Percentiles rank a stretch among this genome's conserved stretches.
These are phyloP conservation scores for Gobio occitaniae DNA, from an alignment of 2,797 vertebrate genomes.

Conservation along the genomic window DNA sequence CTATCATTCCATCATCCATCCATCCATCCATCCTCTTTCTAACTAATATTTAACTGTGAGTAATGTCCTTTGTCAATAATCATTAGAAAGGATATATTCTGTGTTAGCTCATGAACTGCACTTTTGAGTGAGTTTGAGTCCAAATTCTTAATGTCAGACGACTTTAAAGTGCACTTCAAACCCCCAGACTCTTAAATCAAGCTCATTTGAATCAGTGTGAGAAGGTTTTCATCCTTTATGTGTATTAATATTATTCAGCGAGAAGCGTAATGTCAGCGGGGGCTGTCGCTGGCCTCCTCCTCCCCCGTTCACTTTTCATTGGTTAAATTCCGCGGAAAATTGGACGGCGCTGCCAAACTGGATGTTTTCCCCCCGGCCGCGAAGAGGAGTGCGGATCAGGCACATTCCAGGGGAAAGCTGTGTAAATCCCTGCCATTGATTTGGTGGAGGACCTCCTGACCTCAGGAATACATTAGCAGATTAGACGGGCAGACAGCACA, in stretches of 20 bases:
- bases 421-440: constrained; percentile 84
- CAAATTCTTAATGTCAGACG: not conserved
- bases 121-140: not conserved
- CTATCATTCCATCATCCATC: not conserved
- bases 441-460: constrained; percentile 80
- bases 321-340: constrained; percentile 78
- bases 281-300: constrained; percentile 56
- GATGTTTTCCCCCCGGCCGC: constrained; percentile 68
- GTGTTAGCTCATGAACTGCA: not conserved
- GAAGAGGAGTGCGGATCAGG: constrained; percentile 73
- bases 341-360: constrained; percentile 72
- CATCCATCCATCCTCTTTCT: not conserved
- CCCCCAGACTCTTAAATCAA: not conserved
- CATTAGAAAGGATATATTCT: not conserved
- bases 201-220: not conserved
- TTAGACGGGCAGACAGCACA: constrained; percentile 74
- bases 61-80: not conserved
- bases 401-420: constrained; percentile 83
- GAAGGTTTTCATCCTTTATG: constrained; percentile 9
- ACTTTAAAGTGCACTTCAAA: not conserved
- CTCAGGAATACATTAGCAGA: constrained; percentile 85
- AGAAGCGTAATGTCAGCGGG: constrained; percentile 50
- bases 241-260: constrained; percentile 33
- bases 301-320: constrained; percentile 65
- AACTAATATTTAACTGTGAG: not conserved